Evolutionary conservation across 2,888 invertebrate genomes (phyloP), one percentile per base, ranked within the genome.

Genomic region (Drosophila atripex): DNA sequence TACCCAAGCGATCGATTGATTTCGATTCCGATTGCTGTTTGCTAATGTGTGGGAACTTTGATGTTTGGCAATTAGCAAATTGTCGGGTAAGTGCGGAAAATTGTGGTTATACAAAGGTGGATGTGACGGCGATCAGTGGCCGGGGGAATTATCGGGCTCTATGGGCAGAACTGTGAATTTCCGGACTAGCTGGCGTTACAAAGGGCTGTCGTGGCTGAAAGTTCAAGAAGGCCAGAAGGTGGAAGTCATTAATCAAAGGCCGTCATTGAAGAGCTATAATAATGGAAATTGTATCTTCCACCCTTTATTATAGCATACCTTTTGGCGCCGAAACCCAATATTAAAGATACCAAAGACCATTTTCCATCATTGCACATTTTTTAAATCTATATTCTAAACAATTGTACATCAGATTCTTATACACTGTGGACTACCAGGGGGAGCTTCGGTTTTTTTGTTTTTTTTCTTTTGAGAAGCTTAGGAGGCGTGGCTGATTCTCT

Each of bases 211-310:
- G 14, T 16, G 14, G 41, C 25, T 45, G 32, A 65, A 63, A 52
- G 60, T 60, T 65, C 51, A 63, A 65, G 18, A 52, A n/a, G 63
- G 39, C 16, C 38, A n/a, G 14, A 11, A 21, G 32, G 66, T 32
- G 43, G 9, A 14, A n/a, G n/a, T 25, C 56, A 16, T 12, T 65
- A 41, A 32, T 18, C 25, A 63, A 32, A n/a, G 23, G 32, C n/a
- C 25, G 4, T 32, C 11, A 32, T 32, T 32, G 3, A 12, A 32
- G 32, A 32, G 12, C 11, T n/a, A 35, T n/a, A 14, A 14, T 35
- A n/a, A 35, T 35, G 6, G 3, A 32, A 5, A 1, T 32, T 32
- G 1, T 32, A 12, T n/a, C 30, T 1, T 39, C 16, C 8, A 39
- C 8, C 8, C 14, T 6, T n/a, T 38, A 7, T 3, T 7, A 2